Evolutionary conservation across 2,113 vertebrate genomes (phyloP), one percentile per base, ranked within the genome.

Genomic region (Condylura cristata): DNA sequence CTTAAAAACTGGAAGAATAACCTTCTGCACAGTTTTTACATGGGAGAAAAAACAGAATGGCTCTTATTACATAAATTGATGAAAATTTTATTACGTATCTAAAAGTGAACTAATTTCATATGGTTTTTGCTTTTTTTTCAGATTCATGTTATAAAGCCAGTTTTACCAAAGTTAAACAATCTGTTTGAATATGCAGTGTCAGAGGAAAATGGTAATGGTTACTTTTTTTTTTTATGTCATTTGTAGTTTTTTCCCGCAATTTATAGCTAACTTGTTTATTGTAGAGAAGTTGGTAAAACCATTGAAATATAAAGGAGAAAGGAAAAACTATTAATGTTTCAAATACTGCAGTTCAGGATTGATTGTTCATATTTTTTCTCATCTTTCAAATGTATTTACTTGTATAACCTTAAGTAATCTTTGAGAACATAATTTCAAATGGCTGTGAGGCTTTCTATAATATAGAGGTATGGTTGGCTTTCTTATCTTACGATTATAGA

Each of bases 131-230:
- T 92, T 63, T 96, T 88, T 41, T 94, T 98, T 96, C 98, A 99
- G 99, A 98, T 99, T 93, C 99, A 99, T 9, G 99, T 99, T 11
- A 99, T 99, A 96, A 99, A 99, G 68, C 99, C 99, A 48, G 99
- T 99, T 48, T 98, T 99, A 56, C 99, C 99, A 93, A 98, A 99
- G 97, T 98, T 99, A 13, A 99, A 99, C 96, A 97, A 95, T 30
- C 96, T 99, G 44, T 99, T 99, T 58, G 99, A 99, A 71, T 98
- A 97, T 65, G 98, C 98, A 60, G 79, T 98, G 83, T 98, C 97
- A 39, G 96, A 97, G 18, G 97, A 97, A 94, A 96, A 98, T 97
- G 99, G 99, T 99, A 98, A 98, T 91, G 11, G 2, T 3, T 51
- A 32, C 46, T 58, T 89, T 85, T 18, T 95, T 70, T 28, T 71